Base-by-base conservation (phyloP, 2,113 vertebrate species). In the Xenotilapia longispinis region DNA sequence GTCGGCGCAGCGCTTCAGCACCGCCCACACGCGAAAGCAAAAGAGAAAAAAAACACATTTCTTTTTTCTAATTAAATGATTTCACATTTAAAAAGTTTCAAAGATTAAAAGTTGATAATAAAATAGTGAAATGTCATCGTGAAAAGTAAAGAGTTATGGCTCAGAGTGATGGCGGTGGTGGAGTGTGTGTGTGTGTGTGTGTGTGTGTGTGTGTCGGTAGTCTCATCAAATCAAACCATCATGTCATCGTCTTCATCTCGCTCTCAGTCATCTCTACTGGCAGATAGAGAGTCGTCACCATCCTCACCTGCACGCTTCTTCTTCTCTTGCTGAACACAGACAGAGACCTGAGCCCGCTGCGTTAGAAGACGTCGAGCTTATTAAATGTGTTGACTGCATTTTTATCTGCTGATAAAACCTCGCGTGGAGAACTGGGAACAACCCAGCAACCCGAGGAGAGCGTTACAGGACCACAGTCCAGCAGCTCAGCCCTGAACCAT, bases 41-140 rank as follows among this genome's bases (percentile, higher is more conserved):
- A 33, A 88, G 75, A 87, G 21, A 45, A 45, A 42, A 87, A 28
- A 88, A 86, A 58, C 75, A 88, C 87, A 40, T 88, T 68, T 89
- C 14, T 55, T 89, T 89, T 91, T 88, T 90, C 75, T 97, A 97
- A 96, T 97, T 87, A 89, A 95, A 95, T 90, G 70, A 92, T 81
- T 93, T 94, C 81, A 95, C 92, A 95, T 94, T 95, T 96, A 96
- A 97, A 97, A 92, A 90, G 81, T 92, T 90, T 87, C 70, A 92
- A 87, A 93, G 86, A 92, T 88, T 87, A 87, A 92, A 95, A 93
- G 90, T 94, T 84, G 79, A 92, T 90, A 91, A 92, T 91, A 96
- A 96, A 97, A 97, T 97, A 96, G 97, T 97, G 97, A 98, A 97
- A 98, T 93, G 94, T 94, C 80, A 89, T 91, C 47, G 58, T 93